Base-by-base conservation (phyloP, 2,797 vertebrate genomes). In the Rhynchonycteris naso region DNA sequence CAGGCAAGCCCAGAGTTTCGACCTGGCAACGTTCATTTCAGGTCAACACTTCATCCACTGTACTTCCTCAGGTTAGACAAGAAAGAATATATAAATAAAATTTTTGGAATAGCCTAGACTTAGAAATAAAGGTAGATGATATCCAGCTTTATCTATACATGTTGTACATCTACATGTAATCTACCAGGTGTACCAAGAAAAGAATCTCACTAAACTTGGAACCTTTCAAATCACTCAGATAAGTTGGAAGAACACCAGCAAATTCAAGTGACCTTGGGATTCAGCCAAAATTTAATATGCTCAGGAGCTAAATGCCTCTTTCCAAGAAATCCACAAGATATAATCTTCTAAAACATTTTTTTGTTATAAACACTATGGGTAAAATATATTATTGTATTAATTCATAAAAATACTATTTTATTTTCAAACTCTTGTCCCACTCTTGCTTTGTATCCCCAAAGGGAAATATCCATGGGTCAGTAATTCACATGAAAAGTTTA, bases 121-220 rank as follows among this genome's bases (percentile, higher is more conserved):
- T 88, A 94, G 95, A 97, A 96, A 93, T 96, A 97, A 97, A 97
- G 94, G 82, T 66, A 59, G 43, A 96, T 97, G 95, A 96, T 97
- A 97, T 95, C 96, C 93, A 91, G 86, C 94, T 85, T 86, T 98
- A 98, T 98, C 97, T 98, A 98, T 95, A 98, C 43, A 69, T 7
- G 5, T 88, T 0, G 72, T 97, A 24, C 69, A 97, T 97, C 93
- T 98, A 98, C 96, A 98, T 82, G 84, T 97, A 88, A 97, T 91
- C 93, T 96, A 90, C 3, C 19, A 81, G 54, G 54, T 95, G 92
- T 96, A 86, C 38, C 6, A 47, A 93, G 89, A 96, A 96, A 98
- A 98, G 96, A 95, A 22, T 4, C 78, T 95, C 91, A 91, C 58
- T 92, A 90, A 91, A 96, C 84, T 95, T 95, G 91, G 66, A 97